Conservation (phyloP, 2,113 vertebrate genomes). For the Arizona elegans region DNA sequence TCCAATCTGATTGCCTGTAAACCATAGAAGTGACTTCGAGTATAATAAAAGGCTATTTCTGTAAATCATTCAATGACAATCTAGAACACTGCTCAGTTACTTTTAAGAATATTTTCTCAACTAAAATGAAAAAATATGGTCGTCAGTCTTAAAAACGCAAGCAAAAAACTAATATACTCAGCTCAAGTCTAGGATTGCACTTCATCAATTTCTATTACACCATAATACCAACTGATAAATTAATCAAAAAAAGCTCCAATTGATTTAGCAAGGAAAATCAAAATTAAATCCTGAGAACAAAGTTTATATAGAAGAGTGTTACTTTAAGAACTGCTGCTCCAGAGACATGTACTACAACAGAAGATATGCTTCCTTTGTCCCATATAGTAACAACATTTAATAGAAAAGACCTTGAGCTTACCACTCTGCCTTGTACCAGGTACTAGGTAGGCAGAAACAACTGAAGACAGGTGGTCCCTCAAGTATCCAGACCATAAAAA, state of each 20-base stretch:
- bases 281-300: background rate
- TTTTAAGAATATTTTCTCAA: conserved; percentile 55
- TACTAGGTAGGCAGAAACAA: background rate
- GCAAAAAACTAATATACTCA: conserved; percentile 33
- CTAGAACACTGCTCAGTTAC: conserved; percentile 59
- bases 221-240: background rate
- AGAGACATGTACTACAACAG: background rate
- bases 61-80: conserved; percentile 62
- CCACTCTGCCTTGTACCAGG: background rate
- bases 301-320: background rate
- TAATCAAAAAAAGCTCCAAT: background rate
- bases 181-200: conserved; percentile 41
- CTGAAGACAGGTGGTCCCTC: background rate
- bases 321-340: background rate
- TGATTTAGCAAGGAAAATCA: background rate
- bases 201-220: conserved; percentile 49
- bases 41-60: conserved; percentile 61
- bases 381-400: background rate
- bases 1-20: conserved; percentile 35
- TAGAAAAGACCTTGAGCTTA: background rate
- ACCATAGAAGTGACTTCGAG: conserved; percentile 51
- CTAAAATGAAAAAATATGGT: conserved; percentile 55
- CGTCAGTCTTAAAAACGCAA: conserved; percentile 58
- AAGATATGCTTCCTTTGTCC: background rate
- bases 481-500: background rate